These are phyloP conservation scores for Reticulitermes lucifugus DNA, from an alignment of 2,888 invertebrate species.

Conservation along the genomic window DNA sequence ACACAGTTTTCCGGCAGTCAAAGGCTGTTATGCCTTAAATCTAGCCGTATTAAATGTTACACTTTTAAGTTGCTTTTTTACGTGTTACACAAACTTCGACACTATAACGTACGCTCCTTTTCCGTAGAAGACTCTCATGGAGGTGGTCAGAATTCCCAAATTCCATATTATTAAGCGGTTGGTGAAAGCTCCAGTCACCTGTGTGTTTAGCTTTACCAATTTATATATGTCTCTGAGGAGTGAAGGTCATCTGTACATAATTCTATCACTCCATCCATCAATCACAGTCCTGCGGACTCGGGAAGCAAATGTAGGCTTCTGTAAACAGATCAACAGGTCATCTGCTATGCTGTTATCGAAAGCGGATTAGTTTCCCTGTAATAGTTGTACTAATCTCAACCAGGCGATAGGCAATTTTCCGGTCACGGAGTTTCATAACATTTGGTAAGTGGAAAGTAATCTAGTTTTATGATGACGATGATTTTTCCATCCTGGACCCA, in stretches of 20 bases:
- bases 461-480: constrained; percentile 17
- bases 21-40: too few relatives aligned
- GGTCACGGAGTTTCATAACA: constrained; percentile 19
- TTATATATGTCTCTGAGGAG: background rate
- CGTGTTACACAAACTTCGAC: background rate
- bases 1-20: too few relatives aligned
- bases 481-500: background rate
- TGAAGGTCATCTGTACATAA: background rate
- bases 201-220: background rate
- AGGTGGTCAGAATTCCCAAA: background rate
- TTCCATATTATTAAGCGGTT: background rate
- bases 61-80: too few relatives aligned
- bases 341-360: background rate
- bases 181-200: background rate
- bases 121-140: background rate
- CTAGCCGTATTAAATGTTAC: too few relatives aligned
- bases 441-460: constrained; percentile 27
- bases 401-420: constrained; percentile 40
- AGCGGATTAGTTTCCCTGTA: constrained; percentile 24
- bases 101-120: background rate
- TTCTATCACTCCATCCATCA: constrained; percentile 2
- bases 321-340: constrained; percentile 24
- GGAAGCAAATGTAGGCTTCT: background rate
- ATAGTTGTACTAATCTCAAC: constrained; percentile 24
- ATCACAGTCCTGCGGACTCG: constrained; percentile 11